Evolutionary conservation across 2,888 invertebrate genomes (phyloP), one percentile per base, ranked within the genome.

Genomic region (Chrysomela aeneicollis): DNA sequence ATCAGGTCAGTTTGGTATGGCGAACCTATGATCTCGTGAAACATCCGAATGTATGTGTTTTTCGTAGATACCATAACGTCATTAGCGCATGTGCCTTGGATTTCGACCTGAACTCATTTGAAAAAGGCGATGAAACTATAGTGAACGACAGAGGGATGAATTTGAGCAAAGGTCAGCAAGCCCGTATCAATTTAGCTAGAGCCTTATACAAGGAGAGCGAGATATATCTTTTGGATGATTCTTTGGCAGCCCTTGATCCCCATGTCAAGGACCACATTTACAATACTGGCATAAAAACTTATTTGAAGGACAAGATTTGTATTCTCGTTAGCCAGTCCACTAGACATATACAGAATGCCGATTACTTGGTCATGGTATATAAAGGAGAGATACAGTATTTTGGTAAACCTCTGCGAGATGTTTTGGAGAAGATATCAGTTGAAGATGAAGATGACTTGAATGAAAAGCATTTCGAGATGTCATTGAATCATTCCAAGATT

Each of bases 211-310:
- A 90, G 37, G 88, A 93, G 60, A 89, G 92, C 0, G 92, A 94
- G 67, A 90, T 95, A 67, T 95, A 94, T 78, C 82, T 95, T 4
- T 82, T 96, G 52, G 95, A 95, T 80, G 95, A 95, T 82, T 95
- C 95, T 0, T 84, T 95, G 18, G 90, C 93, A 69, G 94, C 95
- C 0, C 93, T 95, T n/a, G 95, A 95, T 82, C 87, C 93, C 0
- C 91, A 92, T 30, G 95, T 95, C 2, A 92, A 93, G 1, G 87
- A 91, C 0, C 92, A 92, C 81, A 86, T 95, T 72, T 95, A 94
- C 82, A 92, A 94, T 77, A 87, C 90, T 78, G 93, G 92, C 75
- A 86, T 92, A 54, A 85, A 76, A 49, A 70, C 85, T 12, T 88
- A 88, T 74, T 82, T 93, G 70, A 84, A 86, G 6, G 85, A 87